These are phyloP conservation scores for Platalea minor DNA, from an alignment of 2,797 vertebrate genomes.

Conservation along the genomic window DNA sequence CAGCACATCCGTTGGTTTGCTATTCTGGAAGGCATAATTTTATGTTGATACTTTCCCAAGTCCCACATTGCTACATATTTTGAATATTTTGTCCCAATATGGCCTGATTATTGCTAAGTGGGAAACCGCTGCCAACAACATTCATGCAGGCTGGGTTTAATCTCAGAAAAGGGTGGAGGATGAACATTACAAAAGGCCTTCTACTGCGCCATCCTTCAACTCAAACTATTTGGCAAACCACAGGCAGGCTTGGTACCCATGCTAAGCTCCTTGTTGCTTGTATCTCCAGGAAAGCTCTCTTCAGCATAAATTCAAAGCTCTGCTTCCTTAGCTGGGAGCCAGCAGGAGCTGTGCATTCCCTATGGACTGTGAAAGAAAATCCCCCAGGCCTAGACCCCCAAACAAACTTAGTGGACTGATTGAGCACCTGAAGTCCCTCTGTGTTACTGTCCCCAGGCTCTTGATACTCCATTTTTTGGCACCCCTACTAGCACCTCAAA, in stretches of 20 bases:
- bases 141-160: not conserved
- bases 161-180: not conserved
- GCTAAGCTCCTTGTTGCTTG: not conserved
- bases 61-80: not conserved
- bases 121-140: not conserved
- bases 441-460: not conserved
- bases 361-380: not conserved
- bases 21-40: not conserved
- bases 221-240: not conserved
- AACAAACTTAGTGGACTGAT: not conserved
- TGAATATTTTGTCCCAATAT: conserved; percentile 40
- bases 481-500: not conserved
- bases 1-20: not conserved
- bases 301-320: not conserved
- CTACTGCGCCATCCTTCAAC: not conserved
- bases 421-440: not conserved
- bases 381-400: not conserved
- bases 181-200: not conserved
- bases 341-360: not conserved
- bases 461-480: not conserved
- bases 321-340: not conserved
- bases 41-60: not conserved
- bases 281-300: not conserved
- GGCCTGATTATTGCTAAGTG: conserved; percentile 41
- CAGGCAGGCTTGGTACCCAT: not conserved